phyloP scores from a whole-genome alignment of 2,888 invertebrate genomes.

The Podotricha telesiphe region DNA sequence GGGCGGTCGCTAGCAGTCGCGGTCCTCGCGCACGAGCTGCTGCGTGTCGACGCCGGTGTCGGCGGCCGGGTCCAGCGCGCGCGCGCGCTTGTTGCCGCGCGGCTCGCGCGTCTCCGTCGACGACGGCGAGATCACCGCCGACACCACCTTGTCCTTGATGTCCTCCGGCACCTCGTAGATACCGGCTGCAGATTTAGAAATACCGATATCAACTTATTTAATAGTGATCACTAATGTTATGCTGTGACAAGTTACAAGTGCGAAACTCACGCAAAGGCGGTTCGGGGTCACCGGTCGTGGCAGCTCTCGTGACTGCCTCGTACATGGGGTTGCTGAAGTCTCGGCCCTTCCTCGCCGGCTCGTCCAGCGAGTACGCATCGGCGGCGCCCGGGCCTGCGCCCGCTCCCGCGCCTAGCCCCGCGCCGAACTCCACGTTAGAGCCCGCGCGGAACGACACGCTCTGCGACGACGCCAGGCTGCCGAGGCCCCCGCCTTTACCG shows the following conservation, averaged over 20 bases:
- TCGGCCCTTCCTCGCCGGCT: constrained; percentile 88
- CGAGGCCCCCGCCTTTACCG: constrained; percentile 91
- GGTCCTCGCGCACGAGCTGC: constrained; percentile 94
- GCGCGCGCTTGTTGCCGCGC: constrained; percentile 85
- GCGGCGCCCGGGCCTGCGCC: constrained; percentile 85
- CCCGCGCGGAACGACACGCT: constrained; percentile 97
- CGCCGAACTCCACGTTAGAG: constrained; percentile 95
- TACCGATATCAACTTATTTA: background rate
- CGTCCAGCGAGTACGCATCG: constrained; percentile 90
- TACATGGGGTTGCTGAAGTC: constrained; percentile 99
- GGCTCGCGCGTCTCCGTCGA: constrained; percentile 91
- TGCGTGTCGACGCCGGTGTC: constrained; percentile 97
- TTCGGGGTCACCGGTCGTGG: constrained; percentile 64
- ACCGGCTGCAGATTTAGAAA: constrained; percentile 72
- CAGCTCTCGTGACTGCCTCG: constrained; percentile 91
- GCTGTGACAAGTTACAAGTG: background rate
- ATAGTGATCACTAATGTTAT: background rate
- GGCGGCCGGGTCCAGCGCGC: constrained; percentile 92
- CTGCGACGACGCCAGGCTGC: constrained; percentile 92
- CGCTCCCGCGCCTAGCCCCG: constrained; percentile 66
- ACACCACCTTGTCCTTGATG: constrained; percentile 86
- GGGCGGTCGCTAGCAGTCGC: constrained; percentile 70
- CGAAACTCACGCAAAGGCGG: constrained; percentile 64
- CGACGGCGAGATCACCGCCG: constrained; percentile 91
- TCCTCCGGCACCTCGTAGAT: constrained; percentile 93